Evolutionary conservation across 2,797 vertebrate genomes (phyloP), one percentile per base, ranked within the genome.

Genomic region (Leptodactylus fallax): DNA sequence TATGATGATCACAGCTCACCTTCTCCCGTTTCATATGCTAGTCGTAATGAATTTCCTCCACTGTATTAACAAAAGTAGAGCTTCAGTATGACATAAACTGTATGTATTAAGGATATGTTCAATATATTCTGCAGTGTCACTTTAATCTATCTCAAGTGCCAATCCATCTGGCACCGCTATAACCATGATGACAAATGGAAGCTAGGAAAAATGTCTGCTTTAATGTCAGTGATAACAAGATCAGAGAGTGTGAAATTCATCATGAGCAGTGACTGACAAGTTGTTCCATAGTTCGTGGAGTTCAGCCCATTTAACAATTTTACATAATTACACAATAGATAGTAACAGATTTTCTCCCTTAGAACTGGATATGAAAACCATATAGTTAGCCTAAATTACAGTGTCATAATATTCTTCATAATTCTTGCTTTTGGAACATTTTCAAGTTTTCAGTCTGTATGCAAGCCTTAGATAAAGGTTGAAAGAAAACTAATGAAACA

Each of bases 161-260:
- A 76, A 87, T 87, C 79, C 27, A 13, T 9, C 69, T 87, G 69
- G 13, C 79, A 81, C 85, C 85, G 74, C 16, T n/a, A 55, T 87
- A 74, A 81, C 55, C 56, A 78, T 74, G 67, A 63, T 81, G 85
- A 87, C 55, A 86, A 81, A 67, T 61, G 8, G 65, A 67, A 87
- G 25, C 79, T 72, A 74, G 61, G 51, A 81, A 74, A 49, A 81
- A 65, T 49, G 51, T 76, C 23, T 72, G 45, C 78, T 81, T 36
- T 72, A 81, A 61, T 74, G 67, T 76, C 79, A 63, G 67, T 58
- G 69, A 61, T 61, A 51, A 80, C 53, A 72, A 87, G 85, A 81
- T 87, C 67, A 87, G 61, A 55, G 25, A 67, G 55, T 61, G 56
- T 81, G 45, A 81, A 74, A 51, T 76, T 47, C 45, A 71, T 61